Percentiles rank a stretch among this genome's conserved stretches.
Evolutionary conservation across 2,113 vertebrate genomes (phyloP).

Genomic region (Eurypyga helias): DNA sequence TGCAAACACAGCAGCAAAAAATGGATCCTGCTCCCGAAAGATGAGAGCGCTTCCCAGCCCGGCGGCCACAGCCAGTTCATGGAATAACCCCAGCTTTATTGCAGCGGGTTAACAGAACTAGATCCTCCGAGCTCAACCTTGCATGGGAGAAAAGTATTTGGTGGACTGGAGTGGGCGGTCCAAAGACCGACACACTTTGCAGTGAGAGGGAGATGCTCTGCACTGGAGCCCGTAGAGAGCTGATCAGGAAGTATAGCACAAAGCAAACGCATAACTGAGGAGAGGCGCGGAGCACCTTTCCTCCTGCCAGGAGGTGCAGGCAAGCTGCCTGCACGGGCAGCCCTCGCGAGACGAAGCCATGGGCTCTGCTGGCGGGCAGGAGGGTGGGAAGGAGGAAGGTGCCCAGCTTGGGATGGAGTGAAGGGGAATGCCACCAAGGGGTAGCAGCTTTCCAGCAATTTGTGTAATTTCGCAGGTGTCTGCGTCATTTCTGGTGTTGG

Average conservation of each 20-base stretch:
- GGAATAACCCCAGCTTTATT: neutral
- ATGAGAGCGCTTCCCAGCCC: neutral
- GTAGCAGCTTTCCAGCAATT: neutral
- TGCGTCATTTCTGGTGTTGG: neutral
- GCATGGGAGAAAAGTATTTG: neutral
- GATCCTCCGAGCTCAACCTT: neutral
- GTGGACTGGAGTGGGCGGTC: neutral
- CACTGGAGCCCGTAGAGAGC: neutral
- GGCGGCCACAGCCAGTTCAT: neutral
- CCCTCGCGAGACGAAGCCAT: neutral
- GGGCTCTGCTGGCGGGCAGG: neutral
- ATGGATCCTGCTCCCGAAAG: slow-evolving; percentile 25
- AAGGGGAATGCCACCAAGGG: neutral
- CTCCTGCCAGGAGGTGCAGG: neutral
- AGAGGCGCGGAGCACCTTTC: neutral
- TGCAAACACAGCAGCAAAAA: slow-evolving; percentile 15
- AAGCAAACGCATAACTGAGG: slow-evolving; percentile 43
- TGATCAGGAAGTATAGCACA: neutral
- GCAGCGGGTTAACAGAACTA: neutral
- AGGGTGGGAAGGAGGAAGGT: neutral
- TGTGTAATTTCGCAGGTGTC: neutral
- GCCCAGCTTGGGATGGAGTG: neutral
- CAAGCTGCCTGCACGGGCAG: neutral
- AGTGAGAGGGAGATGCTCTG: neutral
- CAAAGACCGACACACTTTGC: neutral